Evolutionary conservation across 1,140 invertebrate genomes (phyloP).

Genomic region (Venturia canescens): DNA sequence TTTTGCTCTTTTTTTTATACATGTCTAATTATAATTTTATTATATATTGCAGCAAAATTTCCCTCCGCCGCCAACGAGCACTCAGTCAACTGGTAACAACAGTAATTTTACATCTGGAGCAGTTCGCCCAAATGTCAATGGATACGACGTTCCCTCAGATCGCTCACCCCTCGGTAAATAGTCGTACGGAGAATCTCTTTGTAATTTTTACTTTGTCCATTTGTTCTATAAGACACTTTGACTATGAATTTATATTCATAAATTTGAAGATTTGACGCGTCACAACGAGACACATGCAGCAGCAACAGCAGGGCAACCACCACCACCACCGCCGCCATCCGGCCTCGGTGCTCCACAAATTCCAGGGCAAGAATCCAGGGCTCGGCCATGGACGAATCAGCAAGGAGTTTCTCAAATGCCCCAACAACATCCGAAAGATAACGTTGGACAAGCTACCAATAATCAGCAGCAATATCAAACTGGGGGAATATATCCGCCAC

Average conservation of each 20-base stretch:
- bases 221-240: background rate
- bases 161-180: conserved; percentile 47
- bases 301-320: background rate
- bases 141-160: conserved; percentile 58
- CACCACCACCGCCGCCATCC: conserved; percentile 36
- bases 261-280: conserved; percentile 54
- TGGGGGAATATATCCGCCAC: conserved; percentile 25
- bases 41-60: conserved; percentile 18
- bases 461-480: no score
- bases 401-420: background rate
- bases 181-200: conserved; percentile 29
- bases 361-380: conserved; percentile 14
- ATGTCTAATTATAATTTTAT: no score
- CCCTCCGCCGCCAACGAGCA: conserved; percentile 25
- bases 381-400: background rate
- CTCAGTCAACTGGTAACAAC: conserved; percentile 5
- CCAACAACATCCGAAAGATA: no score
- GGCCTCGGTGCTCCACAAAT: conserved; percentile 60
- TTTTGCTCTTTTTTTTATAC: no score
- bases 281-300: conserved; percentile 54
- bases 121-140: conserved; percentile 58
- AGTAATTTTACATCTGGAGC: conserved; percentile 43
- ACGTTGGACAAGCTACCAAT: no score
- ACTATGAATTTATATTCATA: background rate
- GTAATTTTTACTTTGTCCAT: background rate